A percentile compares a stretch with the other conserved stretches of the same genome.
Evolutionary conservation across 2,113 vertebrate genomes (phyloP).

Genomic region (Calidris pugnax): DNA sequence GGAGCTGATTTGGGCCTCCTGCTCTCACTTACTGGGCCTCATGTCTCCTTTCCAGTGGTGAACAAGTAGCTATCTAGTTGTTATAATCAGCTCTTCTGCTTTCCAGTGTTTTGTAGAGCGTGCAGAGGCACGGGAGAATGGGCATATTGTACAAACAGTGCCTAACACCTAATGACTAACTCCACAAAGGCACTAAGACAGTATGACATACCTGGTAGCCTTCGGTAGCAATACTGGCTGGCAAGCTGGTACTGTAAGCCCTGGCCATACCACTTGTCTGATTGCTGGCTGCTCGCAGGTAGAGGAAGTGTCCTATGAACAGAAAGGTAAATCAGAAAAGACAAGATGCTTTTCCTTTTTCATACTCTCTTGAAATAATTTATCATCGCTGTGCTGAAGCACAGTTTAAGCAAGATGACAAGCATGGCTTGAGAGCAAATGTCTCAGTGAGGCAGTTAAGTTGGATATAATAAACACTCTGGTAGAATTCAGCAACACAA

Average conservation of each 20-base stretch:
- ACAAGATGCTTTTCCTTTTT: background rate
- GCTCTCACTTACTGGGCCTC: background rate
- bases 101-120: background rate
- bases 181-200: background rate
- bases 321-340: background rate
- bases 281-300: constrained; percentile 74
- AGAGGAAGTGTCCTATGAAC: constrained; percentile 82
- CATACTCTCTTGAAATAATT: background rate
- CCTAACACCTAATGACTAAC: background rate
- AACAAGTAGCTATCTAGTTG: background rate
- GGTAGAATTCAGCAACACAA: background rate
- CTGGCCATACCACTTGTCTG: constrained; percentile 53
- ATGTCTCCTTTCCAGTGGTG: background rate
- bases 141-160: background rate
- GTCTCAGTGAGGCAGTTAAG: background rate
- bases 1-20: background rate
- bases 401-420: background rate
- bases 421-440: background rate
- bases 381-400: background rate
- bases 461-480: background rate
- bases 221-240: constrained; percentile 65
- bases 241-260: constrained; percentile 76
- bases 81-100: background rate
- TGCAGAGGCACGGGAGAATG: background rate
- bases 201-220: constrained; percentile 77